A percentile compares a stretch with the other conserved stretches of the same genome.
phyloP scores from a whole-genome alignment of 2,113 vertebrate species.

The Leptocoma aspasia region DNA sequence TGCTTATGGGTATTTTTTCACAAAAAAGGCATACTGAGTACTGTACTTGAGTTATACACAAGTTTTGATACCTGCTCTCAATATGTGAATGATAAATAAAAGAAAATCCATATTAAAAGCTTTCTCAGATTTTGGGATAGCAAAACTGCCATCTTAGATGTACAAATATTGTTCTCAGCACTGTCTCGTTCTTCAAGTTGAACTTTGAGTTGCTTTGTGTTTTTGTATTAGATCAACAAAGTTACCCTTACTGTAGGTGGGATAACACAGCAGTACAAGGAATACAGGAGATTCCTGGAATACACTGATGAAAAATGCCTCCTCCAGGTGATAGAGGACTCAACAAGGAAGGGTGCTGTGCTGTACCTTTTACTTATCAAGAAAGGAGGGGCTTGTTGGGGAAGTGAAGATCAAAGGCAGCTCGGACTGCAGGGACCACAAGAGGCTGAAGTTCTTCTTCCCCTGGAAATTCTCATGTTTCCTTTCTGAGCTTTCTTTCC shows the following conservation, averaged over 20 bases:
- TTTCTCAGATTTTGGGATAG: not conserved
- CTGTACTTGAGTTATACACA: not conserved
- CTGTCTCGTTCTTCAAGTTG: not conserved
- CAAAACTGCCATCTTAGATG: not conserved
- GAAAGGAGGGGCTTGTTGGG: not conserved
- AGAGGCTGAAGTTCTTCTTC: not conserved
- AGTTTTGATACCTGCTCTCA: not conserved
- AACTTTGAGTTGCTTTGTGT: not conserved
- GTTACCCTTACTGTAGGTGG: not conserved
- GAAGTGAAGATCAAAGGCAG: not conserved
- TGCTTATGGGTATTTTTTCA: not conserved
- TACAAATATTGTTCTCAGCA: not conserved
- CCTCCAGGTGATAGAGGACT: not conserved
- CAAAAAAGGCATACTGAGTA: not conserved
- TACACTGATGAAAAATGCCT: not conserved
- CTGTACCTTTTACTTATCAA: not conserved
- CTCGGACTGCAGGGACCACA: not conserved
- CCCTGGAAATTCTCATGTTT: not conserved
- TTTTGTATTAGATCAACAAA: not conserved
- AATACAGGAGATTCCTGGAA: not conserved
- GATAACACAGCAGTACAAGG: not conserved
- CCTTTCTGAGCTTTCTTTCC: not conserved
- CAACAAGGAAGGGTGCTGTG: not conserved
- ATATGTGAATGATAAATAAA: not conserved
- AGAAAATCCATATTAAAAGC: not conserved